Evolutionary conservation across 2,113 vertebrate species (phyloP).

Genomic region (Lontra canadensis): DNA sequence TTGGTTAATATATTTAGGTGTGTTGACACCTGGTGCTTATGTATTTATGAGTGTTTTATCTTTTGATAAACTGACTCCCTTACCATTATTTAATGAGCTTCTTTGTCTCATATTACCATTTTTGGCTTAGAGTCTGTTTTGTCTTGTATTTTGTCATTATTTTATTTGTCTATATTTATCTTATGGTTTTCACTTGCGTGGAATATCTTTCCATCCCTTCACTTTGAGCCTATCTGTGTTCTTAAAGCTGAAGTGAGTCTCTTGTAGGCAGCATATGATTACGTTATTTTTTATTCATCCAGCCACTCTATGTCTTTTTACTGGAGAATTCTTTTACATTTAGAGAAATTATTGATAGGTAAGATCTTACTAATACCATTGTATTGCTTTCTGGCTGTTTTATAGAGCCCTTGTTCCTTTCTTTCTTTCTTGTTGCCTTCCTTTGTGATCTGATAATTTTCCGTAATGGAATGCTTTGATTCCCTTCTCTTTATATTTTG

Average conservation of each 20-base stretch:
- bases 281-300: not conserved
- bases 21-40: not conserved
- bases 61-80: not conserved
- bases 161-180: not conserved
- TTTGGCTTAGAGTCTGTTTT: not conserved
- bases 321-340: not conserved
- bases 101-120: not conserved
- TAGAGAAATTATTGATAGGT: not conserved
- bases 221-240: not conserved
- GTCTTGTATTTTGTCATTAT: not conserved
- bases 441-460: not conserved
- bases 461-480: not conserved
- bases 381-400: not conserved
- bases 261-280: not conserved
- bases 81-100: not conserved
- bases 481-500: not conserved
- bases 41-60: not conserved
- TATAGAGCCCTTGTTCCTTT: not conserved
- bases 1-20: not conserved
- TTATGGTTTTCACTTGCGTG: not conserved
- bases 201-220: not conserved
- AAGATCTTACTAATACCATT: not conserved
- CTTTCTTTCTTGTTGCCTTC: not conserved
- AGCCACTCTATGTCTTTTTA: not conserved
- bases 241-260: not conserved